These are phyloP conservation scores for Pseudopleuronectes americanus DNA, from an alignment of 2,797 vertebrate species.

Conservation along the genomic window DNA sequence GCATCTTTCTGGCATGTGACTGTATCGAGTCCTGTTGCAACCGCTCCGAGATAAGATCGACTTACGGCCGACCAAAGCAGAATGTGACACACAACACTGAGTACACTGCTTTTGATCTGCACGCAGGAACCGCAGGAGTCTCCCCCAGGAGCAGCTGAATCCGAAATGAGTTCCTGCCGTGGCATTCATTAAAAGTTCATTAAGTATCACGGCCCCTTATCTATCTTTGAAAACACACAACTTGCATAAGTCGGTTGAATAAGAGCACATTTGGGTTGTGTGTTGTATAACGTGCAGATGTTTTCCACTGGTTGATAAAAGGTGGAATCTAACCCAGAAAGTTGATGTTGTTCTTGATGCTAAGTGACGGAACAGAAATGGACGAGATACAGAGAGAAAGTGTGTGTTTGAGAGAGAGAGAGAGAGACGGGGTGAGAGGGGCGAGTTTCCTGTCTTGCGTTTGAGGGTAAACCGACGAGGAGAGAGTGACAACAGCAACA, in stretches of 20 bases:
- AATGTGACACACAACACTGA: slow-evolving; percentile 26
- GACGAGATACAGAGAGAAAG: no score
- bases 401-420: background rate
- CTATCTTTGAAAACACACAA: background rate
- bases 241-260: background rate
- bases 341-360: background rate
- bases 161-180: slow-evolving; percentile 18
- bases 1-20: slow-evolving; percentile 44
- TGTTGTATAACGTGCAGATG: no score
- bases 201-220: no score
- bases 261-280: no score
- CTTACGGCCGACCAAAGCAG: slow-evolving; percentile 51
- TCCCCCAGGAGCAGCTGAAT: slow-evolving; percentile 16
- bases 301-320: no score
- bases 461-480: slow-evolving; percentile 66
- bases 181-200: slow-evolving; percentile 22
- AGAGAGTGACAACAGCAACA: slow-evolving; percentile 53
- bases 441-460: slow-evolving; percentile 38
- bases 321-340: no score
- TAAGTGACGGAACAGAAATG: background rate
- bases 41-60: slow-evolving; percentile 32
- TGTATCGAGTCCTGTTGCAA: slow-evolving; percentile 32
- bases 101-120: slow-evolving; percentile 45
- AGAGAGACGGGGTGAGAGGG: background rate
- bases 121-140: slow-evolving; percentile 31